These are phyloP conservation scores for Clarias macrocephalus DNA, from an alignment of 2,113 vertebrate species.

Conservation along the genomic window DNA sequence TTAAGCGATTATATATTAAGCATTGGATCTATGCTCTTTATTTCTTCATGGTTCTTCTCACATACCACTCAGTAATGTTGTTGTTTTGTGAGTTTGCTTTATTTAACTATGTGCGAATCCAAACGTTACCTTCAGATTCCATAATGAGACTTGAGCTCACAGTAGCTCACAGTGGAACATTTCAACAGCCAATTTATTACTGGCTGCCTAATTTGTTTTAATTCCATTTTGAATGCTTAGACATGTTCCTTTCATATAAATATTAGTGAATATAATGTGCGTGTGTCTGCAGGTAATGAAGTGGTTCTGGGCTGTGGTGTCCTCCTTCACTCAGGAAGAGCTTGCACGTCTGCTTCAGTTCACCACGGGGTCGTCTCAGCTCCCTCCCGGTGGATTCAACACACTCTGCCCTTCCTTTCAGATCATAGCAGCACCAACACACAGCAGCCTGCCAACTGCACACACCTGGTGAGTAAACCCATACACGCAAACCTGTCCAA, in stretches of 20 bases:
- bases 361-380: slow-evolving; percentile 96
- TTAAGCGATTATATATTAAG: too few species aligned
- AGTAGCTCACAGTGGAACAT: background rate
- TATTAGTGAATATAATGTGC: background rate
- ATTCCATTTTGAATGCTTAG: background rate
- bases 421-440: slow-evolving; percentile 94
- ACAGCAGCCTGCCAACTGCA: slow-evolving; percentile 95
- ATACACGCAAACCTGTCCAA: background rate
- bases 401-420: slow-evolving; percentile 97
- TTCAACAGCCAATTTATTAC: background rate
- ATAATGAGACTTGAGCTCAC: background rate
- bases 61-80: background rate
- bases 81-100: background rate
- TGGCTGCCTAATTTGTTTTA: background rate
- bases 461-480: slow-evolving; percentile 88
- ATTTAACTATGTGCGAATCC: background rate
- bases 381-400: slow-evolving; percentile 93
- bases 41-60: background rate
- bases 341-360: slow-evolving; percentile 95
- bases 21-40: background rate
- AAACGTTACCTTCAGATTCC: background rate
- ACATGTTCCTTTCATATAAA: background rate
- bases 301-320: slow-evolving; percentile 99
- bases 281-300: slow-evolving; percentile 85
- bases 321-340: slow-evolving; percentile 97